Evolutionary conservation across 2,888 invertebrate genomes (phyloP).

Genomic region (Acrobasis consociella): DNA sequence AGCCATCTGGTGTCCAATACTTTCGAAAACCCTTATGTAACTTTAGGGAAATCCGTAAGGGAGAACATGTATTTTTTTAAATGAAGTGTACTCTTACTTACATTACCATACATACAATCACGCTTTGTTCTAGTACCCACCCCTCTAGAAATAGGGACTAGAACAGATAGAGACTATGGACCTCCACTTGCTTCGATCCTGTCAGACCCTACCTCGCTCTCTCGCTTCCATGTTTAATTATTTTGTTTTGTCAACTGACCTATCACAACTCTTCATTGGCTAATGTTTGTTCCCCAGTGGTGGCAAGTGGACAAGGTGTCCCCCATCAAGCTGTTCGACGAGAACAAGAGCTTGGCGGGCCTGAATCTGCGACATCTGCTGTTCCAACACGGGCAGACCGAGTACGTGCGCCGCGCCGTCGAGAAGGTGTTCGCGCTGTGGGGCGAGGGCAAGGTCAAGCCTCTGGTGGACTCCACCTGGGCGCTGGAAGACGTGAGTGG

Average conservation of each 20-base stretch:
- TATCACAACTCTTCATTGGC: not conserved
- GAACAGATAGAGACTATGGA: no score
- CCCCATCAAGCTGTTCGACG: constrained; percentile 93
- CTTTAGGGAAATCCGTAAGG: no score
- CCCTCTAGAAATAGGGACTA: no score
- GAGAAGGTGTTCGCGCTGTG: constrained; percentile 89
- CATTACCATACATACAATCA: no score
- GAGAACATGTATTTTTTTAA: no score
- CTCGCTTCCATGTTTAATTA: no score
- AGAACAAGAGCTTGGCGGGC: constrained; percentile 92
- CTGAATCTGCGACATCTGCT: constrained; percentile 92
- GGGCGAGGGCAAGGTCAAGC: constrained; percentile 90
- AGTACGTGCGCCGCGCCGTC: constrained; percentile 87
- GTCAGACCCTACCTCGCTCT: no score
- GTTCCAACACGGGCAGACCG: constrained; percentile 89
- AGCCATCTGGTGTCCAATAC: no score
- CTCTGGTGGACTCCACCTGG: constrained; percentile 92
- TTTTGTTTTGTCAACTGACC: not conserved
- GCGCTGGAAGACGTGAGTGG: constrained; percentile 91
- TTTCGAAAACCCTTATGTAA: no score
- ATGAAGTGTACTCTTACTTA: no score
- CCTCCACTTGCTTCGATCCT: no score
- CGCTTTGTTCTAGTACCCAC: no score
- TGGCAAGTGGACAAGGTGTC: constrained; percentile 97
- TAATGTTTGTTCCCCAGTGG: constrained; percentile 83